Evolutionary conservation across 1,140 invertebrate genomes (phyloP).

Genomic region (Calycopis cecrops): DNA sequence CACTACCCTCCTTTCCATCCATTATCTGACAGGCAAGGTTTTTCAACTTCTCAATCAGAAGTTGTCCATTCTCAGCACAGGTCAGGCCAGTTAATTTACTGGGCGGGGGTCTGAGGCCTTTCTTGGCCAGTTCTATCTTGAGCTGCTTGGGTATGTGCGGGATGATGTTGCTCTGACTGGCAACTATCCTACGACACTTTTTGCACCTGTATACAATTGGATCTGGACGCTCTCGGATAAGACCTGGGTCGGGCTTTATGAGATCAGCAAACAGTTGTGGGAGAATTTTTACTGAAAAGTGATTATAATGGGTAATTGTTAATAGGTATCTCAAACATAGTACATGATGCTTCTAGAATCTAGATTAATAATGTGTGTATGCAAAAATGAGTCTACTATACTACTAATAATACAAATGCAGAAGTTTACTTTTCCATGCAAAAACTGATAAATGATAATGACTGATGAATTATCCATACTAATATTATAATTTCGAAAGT

Average conservation of each 20-base stretch:
- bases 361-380: too few relatives aligned
- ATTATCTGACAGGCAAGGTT: conserved; percentile 56
- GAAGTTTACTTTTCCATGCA: too few relatives aligned
- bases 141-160: conserved; percentile 78
- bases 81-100: conserved; percentile 49
- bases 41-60: conserved; percentile 64
- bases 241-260: conserved; percentile 86
- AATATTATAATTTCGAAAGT: too few relatives aligned
- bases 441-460: too few relatives aligned
- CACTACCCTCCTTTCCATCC: conserved; percentile 26
- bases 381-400: too few relatives aligned
- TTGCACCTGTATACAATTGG: conserved; percentile 88
- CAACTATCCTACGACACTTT: conserved; percentile 86
- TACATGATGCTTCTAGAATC: conserved; percentile 1
- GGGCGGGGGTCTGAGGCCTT: conserved; percentile 47
- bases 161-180: conserved; percentile 85
- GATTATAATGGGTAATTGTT: conserved; percentile 1
- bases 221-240: conserved; percentile 84
- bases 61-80: conserved; percentile 63
- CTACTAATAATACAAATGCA: too few relatives aligned
- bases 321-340: too few relatives aligned
- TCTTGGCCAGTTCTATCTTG: conserved; percentile 53
- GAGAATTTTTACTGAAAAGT: conserved; percentile 83
- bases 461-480: too few relatives aligned
- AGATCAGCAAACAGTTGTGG: conserved; percentile 85